Base-by-base conservation (phyloP, 1,140 invertebrate species). In the Leptopilina clavipes region DNA sequence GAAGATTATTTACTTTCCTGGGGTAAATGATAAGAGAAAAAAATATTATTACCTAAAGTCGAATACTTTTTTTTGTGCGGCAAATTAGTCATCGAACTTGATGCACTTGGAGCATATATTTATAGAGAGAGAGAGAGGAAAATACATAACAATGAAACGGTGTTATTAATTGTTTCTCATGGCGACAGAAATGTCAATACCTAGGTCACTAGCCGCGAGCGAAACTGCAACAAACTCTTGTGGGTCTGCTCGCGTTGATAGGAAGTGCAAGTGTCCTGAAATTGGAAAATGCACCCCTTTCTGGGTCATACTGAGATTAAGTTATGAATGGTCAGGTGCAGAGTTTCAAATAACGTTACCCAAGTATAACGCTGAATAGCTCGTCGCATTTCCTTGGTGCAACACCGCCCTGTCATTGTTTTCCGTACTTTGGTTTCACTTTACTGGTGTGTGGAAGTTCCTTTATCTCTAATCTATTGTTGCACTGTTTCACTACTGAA, bases 381-480 rank as follows among this genome's bases (percentile, higher is more conserved):
- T 37, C 22, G 59, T 65, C 59, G 22, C 25, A 25, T 37, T 65
- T 65, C 59, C 59, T 65, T 37, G 59, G 25, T 3, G 22, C 59
- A 65, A 8, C 25, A 8, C 59, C 25, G 12, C 14, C 22, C 59
- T 65, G 59, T 65, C 59, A 65, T 65, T 65, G 59, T 65, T 31
- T 65, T 31, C 25, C 59, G 22, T 31, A 65, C 59, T 65, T 31
- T 65, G 22, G 59, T 65, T 65, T 65, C 59, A 65, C 59, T 65
- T 65, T 65, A 65, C 59, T 25, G 12, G 37, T 40, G 37, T 40
- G 37, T 40, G 3, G 37, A 31, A n/a, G 59, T 65, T 65, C 59
- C 22, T 65, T 65, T 65, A 65, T 65, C 59, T 65, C 56, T 65
- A 65, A 65, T 37, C 59, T 65, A 65, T 65, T 65, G 25, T 65